A percentile compares a stretch with the other conserved stretches of the same genome.
These are phyloP conservation scores for Holacanthella duospinosa DNA, from an alignment of 2,888 invertebrate genomes.

Conservation along the genomic window DNA sequence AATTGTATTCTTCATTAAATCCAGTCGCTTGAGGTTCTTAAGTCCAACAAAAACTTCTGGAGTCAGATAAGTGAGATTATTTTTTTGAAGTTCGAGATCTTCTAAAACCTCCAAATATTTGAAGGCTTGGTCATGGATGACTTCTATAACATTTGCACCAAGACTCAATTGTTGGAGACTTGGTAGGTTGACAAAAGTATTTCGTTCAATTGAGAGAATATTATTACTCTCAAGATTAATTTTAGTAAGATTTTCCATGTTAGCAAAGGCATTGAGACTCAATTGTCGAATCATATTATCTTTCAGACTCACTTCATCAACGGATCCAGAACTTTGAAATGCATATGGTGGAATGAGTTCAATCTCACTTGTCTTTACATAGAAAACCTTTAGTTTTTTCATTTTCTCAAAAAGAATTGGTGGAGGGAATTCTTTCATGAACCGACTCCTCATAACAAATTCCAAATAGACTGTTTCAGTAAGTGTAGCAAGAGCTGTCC, in stretches of 20 bases:
- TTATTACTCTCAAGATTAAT: slow-evolving; percentile 65
- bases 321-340: slow-evolving; percentile 60
- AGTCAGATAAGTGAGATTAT: slow-evolving; percentile 59
- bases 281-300: slow-evolving; percentile 58
- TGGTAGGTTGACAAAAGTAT: slow-evolving; percentile 63
- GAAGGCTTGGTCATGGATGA: slow-evolving; percentile 39
- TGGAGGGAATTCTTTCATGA: slow-evolving; percentile 22
- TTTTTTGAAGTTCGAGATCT: slow-evolving; percentile 44
- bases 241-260: slow-evolving; percentile 56
- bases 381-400: slow-evolving; percentile 24
- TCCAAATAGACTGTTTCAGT: slow-evolving; percentile 11
- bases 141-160: slow-evolving; percentile 37
- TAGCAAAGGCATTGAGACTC: slow-evolving; percentile 59
- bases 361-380: slow-evolving; percentile 15
- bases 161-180: slow-evolving; percentile 44
- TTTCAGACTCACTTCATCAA: slow-evolving; percentile 56
- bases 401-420: slow-evolving; percentile 19
- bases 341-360: slow-evolving; percentile 56
- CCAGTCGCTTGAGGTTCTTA: slow-evolving; percentile 59
- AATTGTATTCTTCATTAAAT: slow-evolving; percentile 62
- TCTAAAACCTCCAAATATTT: slow-evolving; percentile 34
- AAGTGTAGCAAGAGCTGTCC: slow-evolving; percentile 7
- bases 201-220: slow-evolving; percentile 59
- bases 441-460: slow-evolving; percentile 15
- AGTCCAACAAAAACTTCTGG: slow-evolving; percentile 67